Conservation (phyloP, 2,113 vertebrate genomes). For the Ageneiosus marmoratus region DNA sequence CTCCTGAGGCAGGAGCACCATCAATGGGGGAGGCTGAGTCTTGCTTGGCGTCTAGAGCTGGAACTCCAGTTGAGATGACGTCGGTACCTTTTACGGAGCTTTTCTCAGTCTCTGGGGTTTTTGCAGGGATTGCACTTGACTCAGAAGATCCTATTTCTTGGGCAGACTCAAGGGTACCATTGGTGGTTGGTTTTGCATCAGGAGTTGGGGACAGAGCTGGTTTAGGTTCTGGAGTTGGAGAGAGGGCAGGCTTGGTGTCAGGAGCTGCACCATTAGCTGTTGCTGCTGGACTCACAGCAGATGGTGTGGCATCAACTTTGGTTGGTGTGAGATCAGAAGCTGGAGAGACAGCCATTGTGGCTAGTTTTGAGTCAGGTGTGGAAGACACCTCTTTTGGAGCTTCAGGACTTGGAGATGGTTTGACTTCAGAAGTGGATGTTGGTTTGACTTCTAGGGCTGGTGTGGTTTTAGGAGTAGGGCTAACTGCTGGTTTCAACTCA, state of each 20-base stretch:
- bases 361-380: constrained; percentile 28
- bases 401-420: constrained; percentile 40
- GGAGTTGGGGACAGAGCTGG: constrained; percentile 46
- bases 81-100: constrained; percentile 46
- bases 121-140: constrained; percentile 49
- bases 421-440: constrained; percentile 26
- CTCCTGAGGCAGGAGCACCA: constrained; percentile 43
- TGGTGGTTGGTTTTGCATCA: constrained; percentile 64
- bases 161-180: constrained; percentile 68
- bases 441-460: constrained; percentile 31
- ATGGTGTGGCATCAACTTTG: constrained; percentile 50
- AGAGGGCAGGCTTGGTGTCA: constrained; percentile 19
- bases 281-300: constrained; percentile 53
- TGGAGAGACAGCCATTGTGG: constrained; percentile 26
- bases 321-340: constrained; percentile 27
- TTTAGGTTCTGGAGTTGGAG: constrained; percentile 39
- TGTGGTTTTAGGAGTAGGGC: constrained; percentile 14
- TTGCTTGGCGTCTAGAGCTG: constrained; percentile 49
- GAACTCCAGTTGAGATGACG: constrained; percentile 56
- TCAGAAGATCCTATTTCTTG: constrained; percentile 60
- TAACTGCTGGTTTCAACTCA: constrained; percentile 27
- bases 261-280: neutral
- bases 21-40: constrained; percentile 50
- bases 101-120: constrained; percentile 69
- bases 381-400: constrained; percentile 39